Percentiles rank a stretch among this genome's conserved stretches.
Conservation (phyloP, 2,888 invertebrate genomes). For the Phengaris arion region DNA sequence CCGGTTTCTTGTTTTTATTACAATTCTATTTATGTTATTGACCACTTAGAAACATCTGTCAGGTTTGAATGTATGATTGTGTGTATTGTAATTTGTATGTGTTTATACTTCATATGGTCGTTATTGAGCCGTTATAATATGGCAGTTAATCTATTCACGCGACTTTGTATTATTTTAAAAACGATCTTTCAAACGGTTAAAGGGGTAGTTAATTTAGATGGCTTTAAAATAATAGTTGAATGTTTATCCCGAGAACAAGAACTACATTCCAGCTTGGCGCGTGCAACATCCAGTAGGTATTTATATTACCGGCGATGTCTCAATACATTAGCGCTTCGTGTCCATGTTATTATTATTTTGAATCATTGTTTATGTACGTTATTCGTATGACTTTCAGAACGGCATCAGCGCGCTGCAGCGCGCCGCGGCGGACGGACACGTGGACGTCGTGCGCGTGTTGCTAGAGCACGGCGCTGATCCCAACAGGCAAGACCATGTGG, state of each 20-base stretch:
- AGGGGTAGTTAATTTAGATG: too few relatives aligned
- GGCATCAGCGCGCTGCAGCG: constrained; percentile 95
- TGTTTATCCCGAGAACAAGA: too few relatives aligned
- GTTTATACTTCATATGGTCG: not conserved
- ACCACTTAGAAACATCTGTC: constrained; percentile 3
- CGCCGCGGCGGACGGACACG: constrained; percentile 94
- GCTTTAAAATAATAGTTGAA: too few relatives aligned
- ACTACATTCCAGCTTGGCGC: too few relatives aligned
- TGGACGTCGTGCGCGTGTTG: constrained; percentile 89
- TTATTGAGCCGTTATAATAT: not conserved
- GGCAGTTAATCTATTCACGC: not conserved
- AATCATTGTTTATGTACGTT: constrained; percentile 15
- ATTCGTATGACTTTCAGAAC: constrained; percentile 67
- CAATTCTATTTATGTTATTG: constrained; percentile 18
- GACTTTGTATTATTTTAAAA: too few relatives aligned
- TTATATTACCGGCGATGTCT: too few relatives aligned
- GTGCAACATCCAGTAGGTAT: too few relatives aligned
- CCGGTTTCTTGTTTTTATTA: not conserved
- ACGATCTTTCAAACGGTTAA: too few relatives aligned
- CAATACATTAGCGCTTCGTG: too few relatives aligned
- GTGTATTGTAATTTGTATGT: not conserved
- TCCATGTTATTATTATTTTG: too few relatives aligned
- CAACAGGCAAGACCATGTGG: constrained; percentile 90
- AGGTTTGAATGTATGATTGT: not conserved
- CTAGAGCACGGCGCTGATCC: constrained; percentile 92